A percentile compares a stretch with the other conserved stretches of the same genome.
These are phyloP conservation scores for Helostoma temminkii DNA, from an alignment of 2,797 vertebrate species.

Conservation along the genomic window DNA sequence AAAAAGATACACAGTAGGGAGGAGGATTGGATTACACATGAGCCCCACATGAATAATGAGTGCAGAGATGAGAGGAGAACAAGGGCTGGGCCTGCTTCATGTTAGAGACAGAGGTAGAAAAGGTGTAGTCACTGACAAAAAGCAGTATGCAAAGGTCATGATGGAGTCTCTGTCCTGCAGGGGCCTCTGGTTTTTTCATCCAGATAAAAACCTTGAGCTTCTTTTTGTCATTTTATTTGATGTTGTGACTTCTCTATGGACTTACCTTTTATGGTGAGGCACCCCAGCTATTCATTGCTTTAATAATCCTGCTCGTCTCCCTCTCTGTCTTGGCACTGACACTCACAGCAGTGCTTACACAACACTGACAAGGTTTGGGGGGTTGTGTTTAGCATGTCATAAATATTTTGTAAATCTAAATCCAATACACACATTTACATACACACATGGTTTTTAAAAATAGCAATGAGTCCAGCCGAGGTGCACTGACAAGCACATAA, in stretches of 20 bases:
- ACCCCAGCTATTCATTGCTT: slow-evolving; percentile 66
- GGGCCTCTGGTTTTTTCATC: background rate
- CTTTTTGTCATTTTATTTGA: slow-evolving; percentile 16
- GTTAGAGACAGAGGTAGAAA: slow-evolving; percentile 20
- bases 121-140: slow-evolving; percentile 34
- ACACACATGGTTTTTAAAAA: slow-evolving; percentile 39
- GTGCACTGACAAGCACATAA: slow-evolving; percentile 38
- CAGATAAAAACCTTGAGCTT: slow-evolving; percentile 7
- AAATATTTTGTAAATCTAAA: slow-evolving; percentile 72
- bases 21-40: slow-evolving; percentile 58
- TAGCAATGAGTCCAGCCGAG: slow-evolving; percentile 16
- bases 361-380: slow-evolving; percentile 47
- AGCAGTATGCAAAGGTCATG: slow-evolving; percentile 26
- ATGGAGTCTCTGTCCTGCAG: slow-evolving; percentile 28
- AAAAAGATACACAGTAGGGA: slow-evolving; percentile 60
- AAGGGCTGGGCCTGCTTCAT: slow-evolving; percentile 35
- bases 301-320: slow-evolving; percentile 51
- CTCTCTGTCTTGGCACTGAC: slow-evolving; percentile 62
- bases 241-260: slow-evolving; percentile 47
- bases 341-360: slow-evolving; percentile 60
- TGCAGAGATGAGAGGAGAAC: slow-evolving; percentile 71
- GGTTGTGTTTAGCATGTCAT: slow-evolving; percentile 66
- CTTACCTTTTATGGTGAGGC: slow-evolving; percentile 79
- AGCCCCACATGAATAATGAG: slow-evolving; percentile 71
- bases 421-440: slow-evolving; percentile 53